Evolutionary conservation across 2,797 vertebrate genomes (phyloP), one percentile per base, ranked within the genome.

Genomic region (Aulostomus chinensis): DNA sequence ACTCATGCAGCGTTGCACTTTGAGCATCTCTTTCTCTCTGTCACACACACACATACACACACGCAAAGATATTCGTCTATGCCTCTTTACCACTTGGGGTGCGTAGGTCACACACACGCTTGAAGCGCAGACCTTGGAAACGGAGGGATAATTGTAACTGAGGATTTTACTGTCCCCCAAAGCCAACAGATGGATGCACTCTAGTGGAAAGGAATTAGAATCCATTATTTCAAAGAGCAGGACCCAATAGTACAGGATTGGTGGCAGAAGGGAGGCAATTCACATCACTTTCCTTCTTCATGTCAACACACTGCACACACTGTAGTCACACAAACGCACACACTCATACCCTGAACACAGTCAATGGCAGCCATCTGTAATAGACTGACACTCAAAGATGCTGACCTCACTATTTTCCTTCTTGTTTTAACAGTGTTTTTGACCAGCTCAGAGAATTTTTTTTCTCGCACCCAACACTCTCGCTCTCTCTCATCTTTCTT

Each of bases 171-270:
- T 57, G 71, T 62, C 67, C 75, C 73, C 61, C 46, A 79, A 81
- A 79, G 72, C 56, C 82, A 81, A 69, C 77, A 82, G 76, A 87
- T 80, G 78, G 73, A 73, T 75, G 79, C 77, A 80, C 63, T 79
- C 76, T 72, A 62, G 80, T 83, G 76, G 81, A 85, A 87, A 86
- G 56, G 45, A 80, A 85, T 85, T 81, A 78, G 68, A 82, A 66
- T 76, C 70, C 75, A 88, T 88, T 77, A 83, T 78, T 84, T 69
- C 59, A 58, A 43, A 70, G 74, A 58, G 67, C 37, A 47, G 57
- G 52, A 46, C 51, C 58, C 69, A 63, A 52, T 39, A 76, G 38
- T 57, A 40, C 8, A 9, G 51, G 38, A 40, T 28, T 53, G 51
- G 50, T 40, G 9, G 50, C 49, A 53, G 32, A 33, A 58, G 18